These are phyloP conservation scores for Gracilinanus agilis DNA, from an alignment of 2,113 vertebrate species.

Conservation along the genomic window DNA sequence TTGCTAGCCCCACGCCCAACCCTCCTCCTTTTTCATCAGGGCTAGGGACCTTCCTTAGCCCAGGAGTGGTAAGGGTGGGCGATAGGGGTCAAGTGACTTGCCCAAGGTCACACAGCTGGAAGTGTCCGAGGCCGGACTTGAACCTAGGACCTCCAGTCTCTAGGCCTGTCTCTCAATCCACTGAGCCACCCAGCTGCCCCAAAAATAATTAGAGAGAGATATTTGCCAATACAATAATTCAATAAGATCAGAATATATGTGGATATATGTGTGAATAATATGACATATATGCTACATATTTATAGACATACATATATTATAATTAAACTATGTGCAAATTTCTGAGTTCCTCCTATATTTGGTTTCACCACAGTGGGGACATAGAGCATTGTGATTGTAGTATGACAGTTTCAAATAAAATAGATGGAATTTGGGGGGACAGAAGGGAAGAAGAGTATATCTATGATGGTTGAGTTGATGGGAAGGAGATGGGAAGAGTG, in stretches of 20 bases:
- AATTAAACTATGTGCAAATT: background rate
- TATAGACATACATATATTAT: background rate
- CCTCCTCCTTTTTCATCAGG: no score
- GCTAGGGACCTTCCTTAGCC: no score
- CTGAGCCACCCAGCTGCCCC: no score
- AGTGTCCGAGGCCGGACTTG: no score
- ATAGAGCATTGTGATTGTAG: background rate
- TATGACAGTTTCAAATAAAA: background rate
- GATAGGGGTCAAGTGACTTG: no score
- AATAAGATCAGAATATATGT: background rate
- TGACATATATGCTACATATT: background rate
- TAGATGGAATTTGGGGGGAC: background rate
- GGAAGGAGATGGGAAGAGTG: background rate
- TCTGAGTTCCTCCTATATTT: background rate
- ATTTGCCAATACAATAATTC: background rate
- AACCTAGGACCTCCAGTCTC: no score
- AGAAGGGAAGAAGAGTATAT: background rate
- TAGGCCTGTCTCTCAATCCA: no score
- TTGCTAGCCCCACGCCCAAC: no score
- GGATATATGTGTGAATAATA: background rate
- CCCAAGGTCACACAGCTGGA: no score
- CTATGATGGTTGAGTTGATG: background rate
- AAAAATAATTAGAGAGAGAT: background rate
- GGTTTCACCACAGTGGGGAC: background rate
- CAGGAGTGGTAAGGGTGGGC: no score